Evolutionary conservation across 2,888 invertebrate species (phyloP).

Genomic region (Cantharis rustica): DNA sequence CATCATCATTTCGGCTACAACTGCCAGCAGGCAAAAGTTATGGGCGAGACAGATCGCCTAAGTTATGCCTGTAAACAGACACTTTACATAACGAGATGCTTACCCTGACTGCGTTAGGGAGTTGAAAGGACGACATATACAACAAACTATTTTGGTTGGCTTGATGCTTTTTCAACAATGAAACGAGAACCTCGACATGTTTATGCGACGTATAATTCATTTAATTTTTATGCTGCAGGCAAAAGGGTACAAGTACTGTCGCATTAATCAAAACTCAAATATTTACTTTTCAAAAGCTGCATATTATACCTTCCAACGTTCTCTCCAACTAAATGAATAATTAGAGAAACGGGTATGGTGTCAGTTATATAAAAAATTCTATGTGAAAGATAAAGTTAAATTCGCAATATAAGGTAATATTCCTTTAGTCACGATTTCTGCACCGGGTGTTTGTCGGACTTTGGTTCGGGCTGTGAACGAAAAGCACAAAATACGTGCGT

Average conservation of each 20-base stretch:
- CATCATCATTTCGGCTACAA: slow-evolving; percentile 51
- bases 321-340: slow-evolving; percentile 3
- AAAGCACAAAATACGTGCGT: slow-evolving; percentile 48
- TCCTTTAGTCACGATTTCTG: slow-evolving; percentile 53
- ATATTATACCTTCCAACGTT: not conserved
- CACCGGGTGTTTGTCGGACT: slow-evolving; percentile 50
- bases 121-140: slow-evolving; percentile 22
- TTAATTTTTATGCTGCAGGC: not conserved
- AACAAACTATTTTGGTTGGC: slow-evolving; percentile 20
- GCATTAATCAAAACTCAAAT: not conserved
- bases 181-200: slow-evolving; percentile 5
- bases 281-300: not conserved
- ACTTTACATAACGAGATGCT: slow-evolving; percentile 57
- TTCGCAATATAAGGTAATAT: slow-evolving; percentile 46
- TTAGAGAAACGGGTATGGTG: slow-evolving; percentile 20
- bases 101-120: slow-evolving; percentile 49
- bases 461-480: slow-evolving; percentile 35
- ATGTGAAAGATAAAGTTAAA: slow-evolving; percentile 34
- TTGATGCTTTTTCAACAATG: slow-evolving; percentile 12
- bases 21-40: slow-evolving; percentile 49
- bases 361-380: slow-evolving; percentile 33
- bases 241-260: not conserved
- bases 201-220: not conserved
- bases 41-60: slow-evolving; percentile 51
- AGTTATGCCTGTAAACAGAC: slow-evolving; percentile 57